Evolutionary conservation across 2,888 invertebrate species (phyloP), one percentile per base, ranked within the genome.

Genomic region (Nephrotoma flavescens): DNA sequence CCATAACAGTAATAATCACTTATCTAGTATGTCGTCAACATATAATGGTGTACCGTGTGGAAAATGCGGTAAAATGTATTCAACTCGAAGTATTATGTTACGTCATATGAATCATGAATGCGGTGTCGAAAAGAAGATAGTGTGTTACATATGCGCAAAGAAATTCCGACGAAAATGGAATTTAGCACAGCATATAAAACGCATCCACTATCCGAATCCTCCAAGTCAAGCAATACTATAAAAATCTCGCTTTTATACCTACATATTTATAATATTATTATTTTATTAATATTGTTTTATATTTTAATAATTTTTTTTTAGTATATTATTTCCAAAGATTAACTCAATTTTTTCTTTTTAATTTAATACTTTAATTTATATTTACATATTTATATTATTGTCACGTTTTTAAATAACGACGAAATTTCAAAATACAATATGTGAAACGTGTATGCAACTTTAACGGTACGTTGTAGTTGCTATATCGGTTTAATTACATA

Each of bases 161-260:
- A 89, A 89, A 87, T 91, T 92, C 15, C 92, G 92, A 87, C 92
- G 92, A 88, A 93, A 93, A 89, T 92, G 92, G 89, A 93, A 93
- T 89, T 89, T 93, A 42, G 90, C 92, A 87, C 89, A 92, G 41
- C 93, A 93, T 88, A 92, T 93, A 90, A 91, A 88, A 92, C 92
- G 87, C 91, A 92, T 90, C 89, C 92, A 89, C 90, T 86, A 41
- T 52, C 15, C 85, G 52, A 52, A 52, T 15, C 71, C 71, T 71
- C 71, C 71, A 4, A 71, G 71, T 71, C 71, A 71, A 71, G 71
- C 71, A 71, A 71, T 71, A 71, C 9, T 71, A 31, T 71, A 71
- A 71, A 71, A 19, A 71, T 31, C 9, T 71, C 31, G 71, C 86
- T 52, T 83, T 84, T 87, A 31, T 31, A 31, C 31, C 31, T 31